A percentile compares a stretch with the other conserved stretches of the same genome.
Conservation (phyloP, 2,797 vertebrate genomes). For the Valencia hispanica region DNA sequence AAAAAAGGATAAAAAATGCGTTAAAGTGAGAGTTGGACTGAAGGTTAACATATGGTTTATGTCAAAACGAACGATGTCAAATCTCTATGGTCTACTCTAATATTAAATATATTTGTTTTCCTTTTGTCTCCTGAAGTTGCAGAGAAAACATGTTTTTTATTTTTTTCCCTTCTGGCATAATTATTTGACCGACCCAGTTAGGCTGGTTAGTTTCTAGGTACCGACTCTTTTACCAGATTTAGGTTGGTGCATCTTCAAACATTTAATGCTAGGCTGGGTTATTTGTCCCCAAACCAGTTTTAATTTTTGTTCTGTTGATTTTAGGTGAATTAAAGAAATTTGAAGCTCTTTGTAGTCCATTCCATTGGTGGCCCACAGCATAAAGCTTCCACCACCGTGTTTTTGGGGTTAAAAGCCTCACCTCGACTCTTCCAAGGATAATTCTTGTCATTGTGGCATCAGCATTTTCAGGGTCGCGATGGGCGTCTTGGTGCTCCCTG, state of each 20-base stretch:
- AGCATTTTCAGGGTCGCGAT: background rate
- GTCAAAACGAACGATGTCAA: no score
- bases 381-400: background rate
- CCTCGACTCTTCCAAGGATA: background rate
- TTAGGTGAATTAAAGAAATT: background rate
- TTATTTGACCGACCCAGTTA: no score
- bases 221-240: no score
- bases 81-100: no score
- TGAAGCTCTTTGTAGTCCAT: no score
- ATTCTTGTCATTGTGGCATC: background rate
- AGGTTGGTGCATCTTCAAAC: background rate
- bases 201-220: no score
- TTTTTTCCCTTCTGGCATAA: no score
- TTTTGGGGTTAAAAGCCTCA: background rate
- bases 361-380: background rate
- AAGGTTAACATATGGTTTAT: no score
- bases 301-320: no score
- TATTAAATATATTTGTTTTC: background rate
- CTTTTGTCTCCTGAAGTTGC: background rate
- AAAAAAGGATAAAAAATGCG: no score
- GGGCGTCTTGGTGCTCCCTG: background rate
- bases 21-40: no score
- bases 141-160: background rate
- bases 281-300: background rate
- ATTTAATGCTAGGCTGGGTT: background rate